These are phyloP conservation scores for Ips nitidus DNA, from an alignment of 1,140 invertebrate genomes.

Conservation along the genomic window DNA sequence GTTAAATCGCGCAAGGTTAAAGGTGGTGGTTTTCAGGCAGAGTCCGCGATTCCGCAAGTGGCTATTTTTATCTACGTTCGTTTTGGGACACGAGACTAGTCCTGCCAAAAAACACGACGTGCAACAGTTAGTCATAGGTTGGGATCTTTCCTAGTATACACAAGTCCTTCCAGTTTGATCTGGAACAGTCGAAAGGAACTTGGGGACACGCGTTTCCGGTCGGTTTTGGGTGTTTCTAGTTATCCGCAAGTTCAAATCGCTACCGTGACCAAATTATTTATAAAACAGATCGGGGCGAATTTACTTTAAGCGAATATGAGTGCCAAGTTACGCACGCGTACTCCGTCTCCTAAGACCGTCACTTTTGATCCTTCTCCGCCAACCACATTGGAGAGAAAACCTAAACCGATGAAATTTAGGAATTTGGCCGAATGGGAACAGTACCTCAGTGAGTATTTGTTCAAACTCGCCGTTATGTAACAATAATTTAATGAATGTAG, in stretches of 20 bases:
- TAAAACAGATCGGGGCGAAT: slow-evolving; percentile 18
- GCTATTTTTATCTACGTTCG: slow-evolving; percentile 19
- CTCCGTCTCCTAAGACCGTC: slow-evolving; percentile 51
- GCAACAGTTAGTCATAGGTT: slow-evolving; percentile 36
- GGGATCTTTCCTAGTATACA: slow-evolving; percentile 30
- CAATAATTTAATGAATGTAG: too few relatives aligned
- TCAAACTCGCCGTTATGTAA: neutral
- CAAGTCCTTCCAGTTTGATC: slow-evolving; percentile 10
- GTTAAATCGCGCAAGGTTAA: slow-evolving; percentile 38
- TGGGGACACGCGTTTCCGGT: neutral
- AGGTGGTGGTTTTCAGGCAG: slow-evolving; percentile 30
- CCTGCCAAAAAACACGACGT: slow-evolving; percentile 26
- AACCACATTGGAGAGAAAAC: slow-evolving; percentile 40
- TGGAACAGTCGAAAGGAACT: neutral
- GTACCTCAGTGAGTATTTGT: slow-evolving; percentile 48
- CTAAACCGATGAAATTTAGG: slow-evolving; percentile 38
- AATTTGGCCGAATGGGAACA: slow-evolving; percentile 48
- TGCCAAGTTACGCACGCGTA: slow-evolving; percentile 48
- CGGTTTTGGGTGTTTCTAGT: neutral
- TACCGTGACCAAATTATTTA: slow-evolving; percentile 20
- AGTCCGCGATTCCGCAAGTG: slow-evolving; percentile 32
- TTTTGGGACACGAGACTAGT: slow-evolving; percentile 16
- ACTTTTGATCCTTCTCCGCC: slow-evolving; percentile 50
- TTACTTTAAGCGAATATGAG: slow-evolving; percentile 39
- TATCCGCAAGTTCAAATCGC: slow-evolving; percentile 1